phyloP scores from a whole-genome alignment of 64 coral and sea anemone species.

The Stichodactyla mertensii region DNA sequence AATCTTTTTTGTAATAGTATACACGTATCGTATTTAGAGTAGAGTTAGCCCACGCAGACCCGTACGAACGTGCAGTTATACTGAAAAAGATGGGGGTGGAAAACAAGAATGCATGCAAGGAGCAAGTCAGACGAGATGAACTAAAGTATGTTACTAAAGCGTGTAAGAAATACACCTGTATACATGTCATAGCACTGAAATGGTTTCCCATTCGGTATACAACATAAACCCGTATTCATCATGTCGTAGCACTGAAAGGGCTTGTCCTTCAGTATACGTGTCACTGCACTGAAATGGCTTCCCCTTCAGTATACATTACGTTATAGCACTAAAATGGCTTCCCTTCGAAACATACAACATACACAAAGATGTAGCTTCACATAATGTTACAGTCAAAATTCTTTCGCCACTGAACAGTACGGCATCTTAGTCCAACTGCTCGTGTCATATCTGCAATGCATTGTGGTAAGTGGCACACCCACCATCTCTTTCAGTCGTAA shows the following conservation, averaged over 20 bases:
- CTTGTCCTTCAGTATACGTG: neutral
- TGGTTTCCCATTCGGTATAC: neutral
- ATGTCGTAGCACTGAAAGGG: neutral
- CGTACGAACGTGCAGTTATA: neutral
- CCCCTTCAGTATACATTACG: neutral
- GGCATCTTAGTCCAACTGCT: no score
- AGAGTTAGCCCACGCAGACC: no score
- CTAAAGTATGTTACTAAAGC: no score
- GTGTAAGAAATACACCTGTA: no score
- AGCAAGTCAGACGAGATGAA: no score
- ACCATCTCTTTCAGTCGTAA: neutral
- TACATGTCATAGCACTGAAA: neutral
- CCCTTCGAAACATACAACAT: neutral
- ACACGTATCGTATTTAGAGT: neutral
- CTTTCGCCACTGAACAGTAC: no score
- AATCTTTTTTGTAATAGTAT: no score
- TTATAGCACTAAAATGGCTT: neutral
- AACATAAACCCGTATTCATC: neutral
- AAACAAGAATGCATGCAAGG: neutral
- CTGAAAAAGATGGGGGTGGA: neutral
- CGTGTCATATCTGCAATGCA: neutral
- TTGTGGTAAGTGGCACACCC: neutral
- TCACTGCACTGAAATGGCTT: neutral
- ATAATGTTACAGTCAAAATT: neutral
- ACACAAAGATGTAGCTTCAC: neutral